Evolutionary conservation across 2,888 invertebrate species (phyloP), one percentile per base, ranked within the genome.

Genomic region (Cremastobaeus sp.): DNA sequence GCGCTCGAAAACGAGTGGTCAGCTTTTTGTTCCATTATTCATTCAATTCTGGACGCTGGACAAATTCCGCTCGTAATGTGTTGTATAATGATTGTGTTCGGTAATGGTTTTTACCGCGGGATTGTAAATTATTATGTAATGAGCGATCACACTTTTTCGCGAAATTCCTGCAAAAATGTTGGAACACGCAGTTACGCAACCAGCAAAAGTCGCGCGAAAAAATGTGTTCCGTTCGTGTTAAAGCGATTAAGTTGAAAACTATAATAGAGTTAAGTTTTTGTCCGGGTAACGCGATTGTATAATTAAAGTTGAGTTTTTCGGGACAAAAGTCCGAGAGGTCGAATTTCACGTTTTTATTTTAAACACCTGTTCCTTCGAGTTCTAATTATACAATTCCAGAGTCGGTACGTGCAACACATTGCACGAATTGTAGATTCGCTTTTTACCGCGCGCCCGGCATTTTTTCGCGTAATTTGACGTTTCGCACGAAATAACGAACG

Each of bases 1-100:
- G 52, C 20, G 45, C 25, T 20, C 30, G n/a, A 52, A 59, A 37
- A 21, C 18, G 34, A 37, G 59, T 21, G 52, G 45, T 52, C 35
- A 37, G 47, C 71, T 71, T 71, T 71, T 71, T 71, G 39, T 54
- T 65, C 59, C 71, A 71, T 71, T 65, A 65, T 65, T 66, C 72
- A 72, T 65, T 66, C 60, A 54, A 65, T 72, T 72, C 59, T 60
- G 45, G 39, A 60, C 15, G 60, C 59, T 60, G 60, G 66, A 66
- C 72, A 73, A 73, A 73, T 73, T 73, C 65, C 62, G 11, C 32
- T 48, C 39, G 66, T 66, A 73, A 73, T 66, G 72, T 66, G 60
- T 66, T 73, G 72, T 73, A 73, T 73, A 73, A 73, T 73, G 64
- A 52, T 59, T 34, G 54, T 41, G 34, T 41, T 11, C 47, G 17